phyloP scores from a whole-genome alignment of 2,113 vertebrate genomes.

The Mobula hypostoma region DNA sequence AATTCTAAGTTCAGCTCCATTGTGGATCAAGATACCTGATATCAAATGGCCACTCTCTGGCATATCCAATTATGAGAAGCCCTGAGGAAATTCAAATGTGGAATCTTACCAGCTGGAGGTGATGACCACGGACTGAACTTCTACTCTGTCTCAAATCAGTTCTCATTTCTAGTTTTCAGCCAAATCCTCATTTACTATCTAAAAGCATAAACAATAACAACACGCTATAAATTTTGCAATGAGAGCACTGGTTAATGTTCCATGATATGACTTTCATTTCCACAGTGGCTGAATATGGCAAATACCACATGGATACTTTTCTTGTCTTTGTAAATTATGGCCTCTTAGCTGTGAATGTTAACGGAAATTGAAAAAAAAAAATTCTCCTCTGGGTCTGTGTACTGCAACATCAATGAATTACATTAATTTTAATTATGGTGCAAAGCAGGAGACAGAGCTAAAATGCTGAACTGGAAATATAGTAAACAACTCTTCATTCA shows the following conservation, averaged over 20 bases:
- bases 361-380: slow-evolving; percentile 17
- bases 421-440: slow-evolving; percentile 19
- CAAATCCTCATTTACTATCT: not conserved
- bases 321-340: slow-evolving; percentile 2
- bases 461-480: slow-evolving; percentile 14
- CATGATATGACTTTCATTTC: slow-evolving; percentile 21
- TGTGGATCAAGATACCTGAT: too few relatives aligned
- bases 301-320: slow-evolving; percentile 11
- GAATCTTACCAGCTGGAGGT: not conserved
- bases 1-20: too few relatives aligned
- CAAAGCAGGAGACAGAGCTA: not conserved
- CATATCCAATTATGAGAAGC: not conserved
- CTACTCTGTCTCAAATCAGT: not conserved
- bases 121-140: too few relatives aligned
- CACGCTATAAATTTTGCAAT: not conserved
- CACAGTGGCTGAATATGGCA: not conserved
- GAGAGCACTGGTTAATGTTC: not conserved
- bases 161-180: not conserved
- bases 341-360: slow-evolving; percentile 25
- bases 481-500: slow-evolving; percentile 2
- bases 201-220: not conserved
- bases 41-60: too few relatives aligned
- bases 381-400: not conserved
- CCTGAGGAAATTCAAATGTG: not conserved
- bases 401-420: not conserved